A percentile compares a stretch with the other conserved stretches of the same genome.
Evolutionary conservation across 2,888 invertebrate species (phyloP).

Genomic region (Pheosia gnoma): DNA sequence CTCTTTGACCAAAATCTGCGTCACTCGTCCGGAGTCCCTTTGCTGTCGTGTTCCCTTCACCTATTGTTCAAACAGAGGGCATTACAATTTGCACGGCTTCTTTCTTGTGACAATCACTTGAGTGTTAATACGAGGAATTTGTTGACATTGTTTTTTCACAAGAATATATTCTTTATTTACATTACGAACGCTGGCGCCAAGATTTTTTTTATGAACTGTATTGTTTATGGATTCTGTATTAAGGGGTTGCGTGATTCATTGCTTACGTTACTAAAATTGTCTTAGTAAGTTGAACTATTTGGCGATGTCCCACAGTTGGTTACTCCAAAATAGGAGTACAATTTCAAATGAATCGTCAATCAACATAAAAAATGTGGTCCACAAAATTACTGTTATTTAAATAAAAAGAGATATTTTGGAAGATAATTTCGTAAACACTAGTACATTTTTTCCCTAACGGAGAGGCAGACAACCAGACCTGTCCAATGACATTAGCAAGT

Average conservation of each 20-base stretch:
- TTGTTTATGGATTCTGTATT: not conserved
- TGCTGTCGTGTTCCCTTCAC: constrained; percentile 34
- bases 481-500: too few species aligned
- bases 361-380: too few species aligned
- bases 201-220: constrained; percentile 19
- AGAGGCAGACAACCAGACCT: too few species aligned
- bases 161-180: constrained; percentile 18
- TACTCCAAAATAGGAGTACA: too few species aligned
- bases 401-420: too few species aligned
- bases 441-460: too few species aligned
- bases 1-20: constrained; percentile 9
- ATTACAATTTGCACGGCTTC: constrained; percentile 29
- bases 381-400: too few species aligned
- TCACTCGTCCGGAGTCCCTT: constrained; percentile 20
- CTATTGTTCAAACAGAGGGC: constrained; percentile 24
- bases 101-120: constrained; percentile 35
- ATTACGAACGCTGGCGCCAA: constrained; percentile 44
- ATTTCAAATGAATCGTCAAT: too few species aligned
- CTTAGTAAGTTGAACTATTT: not conserved
- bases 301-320: not conserved
- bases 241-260: not conserved
- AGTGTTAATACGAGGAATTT: constrained; percentile 23
- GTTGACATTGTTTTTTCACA: constrained; percentile 30
- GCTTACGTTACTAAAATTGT: constrained; percentile 1
- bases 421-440: too few species aligned